Evolutionary conservation across 2,113 vertebrate genomes (phyloP), one percentile per base, ranked within the genome.

Genomic region (Accipiter virgatus): DNA sequence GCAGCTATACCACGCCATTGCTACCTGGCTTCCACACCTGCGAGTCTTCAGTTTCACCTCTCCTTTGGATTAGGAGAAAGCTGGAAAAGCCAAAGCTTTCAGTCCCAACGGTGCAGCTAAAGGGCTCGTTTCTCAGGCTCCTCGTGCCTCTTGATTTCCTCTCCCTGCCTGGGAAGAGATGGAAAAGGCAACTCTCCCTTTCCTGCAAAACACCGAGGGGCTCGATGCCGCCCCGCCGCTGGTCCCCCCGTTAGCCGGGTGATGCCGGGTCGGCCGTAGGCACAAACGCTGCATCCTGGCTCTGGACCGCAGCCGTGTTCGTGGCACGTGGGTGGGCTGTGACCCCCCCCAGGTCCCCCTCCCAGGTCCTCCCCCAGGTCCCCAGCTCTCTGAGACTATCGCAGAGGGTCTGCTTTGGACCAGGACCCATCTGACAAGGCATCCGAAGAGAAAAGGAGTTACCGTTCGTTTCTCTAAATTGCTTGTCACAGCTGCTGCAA

Each of bases 211-310:
- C 16, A 22, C 50, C 22, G 22, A 1, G 7, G 10, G 12, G 6
- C 26, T 80, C 1, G 1, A 9, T 32, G 23, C 3, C 0, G 0
- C 21, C 26, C 71, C 43, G 36, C 1, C 22, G 32, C 25, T 56
- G 55, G 40, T 70, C 5, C 13, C n/a, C 7, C 1, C 0, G 20
- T n/a, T 66, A 56, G 23, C 14, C 0, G 0, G 4, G 12, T 4
- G 11, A 61, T 34, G 27, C 23, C 12, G 5, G 20, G 19, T 15
- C 7, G 3, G 20, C 17, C 1, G 0, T 5, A 36, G 31, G 45
- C 42, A 86, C 79, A 68, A 38, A 38, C 0, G 1, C 47, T 81
- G 45, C 18, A 11, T 19, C 62, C 71, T 26, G 6, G 43, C 32
- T 55, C 85, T 5, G 6, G 38, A 19, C 8, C 16, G 50, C 6